Conservation (phyloP, 2,113 vertebrate species). For the Antechinus stuartii region DNA sequence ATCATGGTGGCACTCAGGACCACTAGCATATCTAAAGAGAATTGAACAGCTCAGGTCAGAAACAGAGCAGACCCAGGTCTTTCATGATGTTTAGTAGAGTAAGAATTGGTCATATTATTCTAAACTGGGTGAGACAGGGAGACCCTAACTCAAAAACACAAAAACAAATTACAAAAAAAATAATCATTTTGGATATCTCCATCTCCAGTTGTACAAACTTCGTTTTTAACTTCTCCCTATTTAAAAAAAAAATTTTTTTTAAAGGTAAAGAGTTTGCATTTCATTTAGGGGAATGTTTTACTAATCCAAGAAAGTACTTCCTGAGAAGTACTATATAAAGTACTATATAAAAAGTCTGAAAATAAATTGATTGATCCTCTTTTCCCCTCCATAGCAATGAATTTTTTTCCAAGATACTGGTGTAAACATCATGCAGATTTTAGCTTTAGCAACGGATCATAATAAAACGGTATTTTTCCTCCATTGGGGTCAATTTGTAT, state of each 20-base stretch:
- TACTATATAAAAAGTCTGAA: not conserved
- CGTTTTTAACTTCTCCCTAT: conserved; percentile 41
- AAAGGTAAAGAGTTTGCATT: conserved; percentile 35
- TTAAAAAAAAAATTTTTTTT: not conserved
- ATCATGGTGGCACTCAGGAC: no score
- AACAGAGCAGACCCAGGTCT: not conserved
- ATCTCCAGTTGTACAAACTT: not conserved
- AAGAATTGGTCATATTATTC: not conserved
- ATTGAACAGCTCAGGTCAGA: not conserved
- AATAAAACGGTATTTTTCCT: conserved; percentile 47
- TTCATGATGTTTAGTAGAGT: not conserved
- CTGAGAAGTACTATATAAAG: not conserved
- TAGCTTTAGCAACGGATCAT: conserved; percentile 30
- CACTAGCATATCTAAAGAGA: not conserved
- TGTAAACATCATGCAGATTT: conserved; percentile 35
- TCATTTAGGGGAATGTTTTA: conserved; percentile 45
- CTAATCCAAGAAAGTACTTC: not conserved
- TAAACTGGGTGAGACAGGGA: not conserved
- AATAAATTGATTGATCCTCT: conserved; percentile 9
- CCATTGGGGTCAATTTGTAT: conserved; percentile 17
- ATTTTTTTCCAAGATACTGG: conserved; percentile 53
- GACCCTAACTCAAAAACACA: not conserved
- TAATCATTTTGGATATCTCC: not conserved
- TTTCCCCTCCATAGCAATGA: conserved; percentile 38
- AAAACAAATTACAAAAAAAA: not conserved